Base-by-base conservation (phyloP, 2,113 vertebrate genomes). In the Odobenus rosmarus region DNA sequence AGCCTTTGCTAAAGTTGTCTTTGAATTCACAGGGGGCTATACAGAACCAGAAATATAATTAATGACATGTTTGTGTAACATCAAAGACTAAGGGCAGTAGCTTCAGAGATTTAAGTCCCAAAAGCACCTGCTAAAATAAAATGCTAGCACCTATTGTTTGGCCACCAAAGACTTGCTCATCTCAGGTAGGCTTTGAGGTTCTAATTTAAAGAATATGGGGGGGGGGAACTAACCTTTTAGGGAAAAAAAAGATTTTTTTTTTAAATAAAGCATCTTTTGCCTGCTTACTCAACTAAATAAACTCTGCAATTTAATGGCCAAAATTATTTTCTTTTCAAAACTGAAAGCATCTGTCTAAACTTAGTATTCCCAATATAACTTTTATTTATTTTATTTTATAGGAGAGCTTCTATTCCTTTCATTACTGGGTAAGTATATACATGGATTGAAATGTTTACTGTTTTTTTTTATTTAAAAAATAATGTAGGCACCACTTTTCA, bases 371-470 rank as follows among this genome's bases (percentile, higher is more conserved):
- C 1, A 53, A n/a, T 7, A 64, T 42, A 33, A 28, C 8, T 15
- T 31, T 59, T 7, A 49, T 1, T 84, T n/a, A 39, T n/a, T 83
- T 94, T 64, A 23, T 8, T 42, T 51, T 4, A 53, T 6, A 53
- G 46, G 1, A 1, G 67, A 51, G 0, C 4, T 0, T 39, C 55
- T 72, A 46, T 3, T 46, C 0, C 3, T 51, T 51, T 83, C 69
- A 67, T 11, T 2, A 31, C 53, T 33, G 1, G 51, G 15, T 10
- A 49, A 4, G 1, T 24, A 24, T 36, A 4, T 3, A 36, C 4
- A 23, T 39, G 7, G 36, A 77, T 77, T 53, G 42, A 57, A 53
- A 1, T 28, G 16, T 71, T 16, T 24, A n/a, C n/a, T 82, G 0
- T 9, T 62, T 59, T 82, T 3, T 24, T 55, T 36, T 64, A 49